These are phyloP conservation scores for Isurus oxyrinchus DNA, from an alignment of 2,113 vertebrate species.

Conservation along the genomic window DNA sequence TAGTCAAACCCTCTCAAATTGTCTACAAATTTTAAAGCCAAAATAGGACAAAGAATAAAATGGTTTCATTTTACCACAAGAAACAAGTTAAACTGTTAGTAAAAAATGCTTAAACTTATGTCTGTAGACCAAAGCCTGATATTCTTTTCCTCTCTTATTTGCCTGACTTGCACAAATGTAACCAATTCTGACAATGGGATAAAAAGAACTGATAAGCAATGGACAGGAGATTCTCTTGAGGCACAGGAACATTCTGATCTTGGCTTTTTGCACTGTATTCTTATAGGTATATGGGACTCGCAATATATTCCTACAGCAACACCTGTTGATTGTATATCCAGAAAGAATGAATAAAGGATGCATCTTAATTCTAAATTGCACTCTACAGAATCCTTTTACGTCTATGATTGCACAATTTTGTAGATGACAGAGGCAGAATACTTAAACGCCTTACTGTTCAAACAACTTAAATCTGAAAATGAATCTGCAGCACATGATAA, in stretches of 20 bases:
- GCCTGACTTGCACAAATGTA: neutral
- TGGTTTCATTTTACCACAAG: neutral
- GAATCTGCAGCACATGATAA: slow-evolving; percentile 2
- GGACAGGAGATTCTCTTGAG: neutral
- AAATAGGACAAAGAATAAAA: neutral
- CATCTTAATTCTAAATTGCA: neutral
- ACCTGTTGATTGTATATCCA: neutral
- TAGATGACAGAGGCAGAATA: neutral
- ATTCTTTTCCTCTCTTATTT: neutral
- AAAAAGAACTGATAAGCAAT: neutral
- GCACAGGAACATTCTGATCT: neutral
- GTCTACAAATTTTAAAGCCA: neutral
- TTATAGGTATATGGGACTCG: neutral
- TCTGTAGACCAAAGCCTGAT: neutral
- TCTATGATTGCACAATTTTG: neutral
- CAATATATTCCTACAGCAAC: neutral
- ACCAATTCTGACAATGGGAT: neutral
- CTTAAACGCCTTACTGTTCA: neutral
- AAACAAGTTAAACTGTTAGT: neutral
- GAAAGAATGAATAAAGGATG: neutral
- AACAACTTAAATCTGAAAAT: neutral
- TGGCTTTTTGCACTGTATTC: neutral
- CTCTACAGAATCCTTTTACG: neutral
- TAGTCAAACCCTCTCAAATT: neutral
- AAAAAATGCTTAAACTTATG: neutral